These are phyloP conservation scores for Potamarius usumacintae DNA, from an alignment of 2,113 vertebrate genomes.

Conservation along the genomic window DNA sequence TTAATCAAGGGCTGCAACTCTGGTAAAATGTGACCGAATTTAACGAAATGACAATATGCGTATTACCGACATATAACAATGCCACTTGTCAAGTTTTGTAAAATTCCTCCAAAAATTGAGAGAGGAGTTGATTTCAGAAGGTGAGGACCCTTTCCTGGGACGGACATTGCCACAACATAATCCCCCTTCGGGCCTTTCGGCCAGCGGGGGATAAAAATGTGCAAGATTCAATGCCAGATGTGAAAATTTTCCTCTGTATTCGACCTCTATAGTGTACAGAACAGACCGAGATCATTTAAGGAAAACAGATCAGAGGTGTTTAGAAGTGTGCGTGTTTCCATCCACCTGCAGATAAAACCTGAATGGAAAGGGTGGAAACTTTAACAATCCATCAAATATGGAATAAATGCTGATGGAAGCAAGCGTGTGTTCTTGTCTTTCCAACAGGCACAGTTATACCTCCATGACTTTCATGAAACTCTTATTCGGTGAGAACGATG, in stretches of 20 bases:
- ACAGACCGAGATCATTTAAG: background rate
- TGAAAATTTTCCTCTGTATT: background rate
- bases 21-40: too few relatives aligned
- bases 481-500: background rate
- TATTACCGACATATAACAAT: too few relatives aligned
- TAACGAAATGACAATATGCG: too few relatives aligned
- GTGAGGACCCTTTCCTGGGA: too few relatives aligned
- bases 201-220: background rate
- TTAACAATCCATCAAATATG: background rate
- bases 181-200: too few relatives aligned
- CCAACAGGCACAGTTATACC: background rate
- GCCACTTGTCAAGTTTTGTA: too few relatives aligned
- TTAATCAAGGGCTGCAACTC: too few relatives aligned
- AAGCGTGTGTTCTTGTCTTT: background rate
- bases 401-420: background rate
- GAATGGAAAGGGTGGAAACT: background rate
- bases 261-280: background rate
- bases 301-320: background rate
- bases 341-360: background rate
- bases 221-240: background rate
- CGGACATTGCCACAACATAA: too few relatives aligned
- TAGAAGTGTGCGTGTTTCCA: background rate
- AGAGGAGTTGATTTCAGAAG: too few relatives aligned
- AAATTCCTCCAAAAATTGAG: too few relatives aligned
- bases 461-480: background rate